A percentile compares a stretch with the other conserved stretches of the same genome.
Conservation (phyloP, 2,797 vertebrate species). For the Scleropages formosus region DNA sequence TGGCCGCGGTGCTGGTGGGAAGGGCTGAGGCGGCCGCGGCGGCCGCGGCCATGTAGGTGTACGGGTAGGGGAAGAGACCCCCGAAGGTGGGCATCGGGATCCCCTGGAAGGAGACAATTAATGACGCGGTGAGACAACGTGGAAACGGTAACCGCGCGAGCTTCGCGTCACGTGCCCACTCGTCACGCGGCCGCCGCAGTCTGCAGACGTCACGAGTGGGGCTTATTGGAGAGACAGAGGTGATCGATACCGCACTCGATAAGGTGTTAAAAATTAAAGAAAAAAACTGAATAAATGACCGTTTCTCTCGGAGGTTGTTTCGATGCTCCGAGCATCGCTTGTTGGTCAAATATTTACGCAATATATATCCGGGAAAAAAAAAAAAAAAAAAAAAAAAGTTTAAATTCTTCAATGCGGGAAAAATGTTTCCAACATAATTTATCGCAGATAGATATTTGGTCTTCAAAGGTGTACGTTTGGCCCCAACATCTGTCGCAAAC, state of each 20-base stretch:
- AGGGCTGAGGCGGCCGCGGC: slow-evolving; percentile 87
- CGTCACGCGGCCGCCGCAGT: slow-evolving; percentile 9
- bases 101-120: slow-evolving; percentile 70
- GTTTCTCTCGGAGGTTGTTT: slow-evolving; percentile 3
- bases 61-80: slow-evolving; percentile 93
- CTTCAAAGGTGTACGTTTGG: too few species aligned
- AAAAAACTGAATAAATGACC: too few species aligned
- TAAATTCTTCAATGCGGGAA: background rate
- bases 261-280: slow-evolving; percentile 23
- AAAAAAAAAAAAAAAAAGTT: background rate
- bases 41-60: slow-evolving; percentile 96
- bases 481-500: too few species aligned
- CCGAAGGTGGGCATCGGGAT: slow-evolving; percentile 97
- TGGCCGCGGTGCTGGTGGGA: slow-evolving; percentile 75
- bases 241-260: slow-evolving; percentile 25
- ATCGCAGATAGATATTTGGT: too few species aligned
- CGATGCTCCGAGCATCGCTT: background rate
- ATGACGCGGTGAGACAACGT: slow-evolving; percentile 12
- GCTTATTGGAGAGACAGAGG: slow-evolving; percentile 9
- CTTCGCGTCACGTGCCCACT: background rate
- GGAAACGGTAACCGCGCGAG: too few species aligned
- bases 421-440: background rate
- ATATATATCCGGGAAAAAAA: background rate
- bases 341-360: slow-evolving; percentile 17
- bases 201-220: background rate